phyloP scores from a whole-genome alignment of 2,113 vertebrate species.

The Hippopotamus amphibius region DNA sequence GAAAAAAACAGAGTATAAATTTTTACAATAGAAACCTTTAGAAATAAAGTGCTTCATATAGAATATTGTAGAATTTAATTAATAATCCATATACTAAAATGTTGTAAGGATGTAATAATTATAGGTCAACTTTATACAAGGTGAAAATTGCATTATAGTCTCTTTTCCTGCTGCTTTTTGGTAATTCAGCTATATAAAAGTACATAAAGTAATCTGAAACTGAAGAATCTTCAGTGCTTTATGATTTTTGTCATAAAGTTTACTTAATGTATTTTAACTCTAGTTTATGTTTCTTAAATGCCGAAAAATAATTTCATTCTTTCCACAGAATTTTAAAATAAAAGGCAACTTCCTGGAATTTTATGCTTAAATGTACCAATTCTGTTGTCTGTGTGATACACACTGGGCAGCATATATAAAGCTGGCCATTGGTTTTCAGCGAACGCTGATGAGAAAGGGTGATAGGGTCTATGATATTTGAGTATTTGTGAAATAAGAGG shows the following conservation, averaged over 20 bases:
- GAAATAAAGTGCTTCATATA: not conserved
- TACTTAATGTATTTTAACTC: slow-evolving; percentile 2
- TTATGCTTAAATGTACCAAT: not conserved
- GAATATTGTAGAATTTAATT: not conserved
- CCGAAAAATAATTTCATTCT: not conserved
- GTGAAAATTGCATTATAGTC: not conserved
- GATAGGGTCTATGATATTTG: not conserved
- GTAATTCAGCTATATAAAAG: not conserved
- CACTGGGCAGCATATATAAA: not conserved
- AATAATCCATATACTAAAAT: not conserved
- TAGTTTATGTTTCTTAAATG: slow-evolving; percentile 1
- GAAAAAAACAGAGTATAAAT: not conserved
- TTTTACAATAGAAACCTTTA: not conserved
- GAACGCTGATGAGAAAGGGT: not conserved
- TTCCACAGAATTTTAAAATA: slow-evolving; percentile 48
- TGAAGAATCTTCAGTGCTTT: not conserved
- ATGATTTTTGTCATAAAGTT: not conserved
- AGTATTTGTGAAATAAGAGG: not conserved
- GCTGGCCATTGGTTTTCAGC: not conserved
- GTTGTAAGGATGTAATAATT: not conserved
- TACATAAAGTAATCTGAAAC: slow-evolving; percentile 12
- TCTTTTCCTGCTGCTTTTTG: not conserved
- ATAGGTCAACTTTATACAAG: not conserved
- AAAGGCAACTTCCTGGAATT: not conserved
- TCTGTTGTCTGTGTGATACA: not conserved